Base-by-base conservation (phyloP, 1,140 invertebrate genomes). In the Dendrolimus kikuchii region DNA sequence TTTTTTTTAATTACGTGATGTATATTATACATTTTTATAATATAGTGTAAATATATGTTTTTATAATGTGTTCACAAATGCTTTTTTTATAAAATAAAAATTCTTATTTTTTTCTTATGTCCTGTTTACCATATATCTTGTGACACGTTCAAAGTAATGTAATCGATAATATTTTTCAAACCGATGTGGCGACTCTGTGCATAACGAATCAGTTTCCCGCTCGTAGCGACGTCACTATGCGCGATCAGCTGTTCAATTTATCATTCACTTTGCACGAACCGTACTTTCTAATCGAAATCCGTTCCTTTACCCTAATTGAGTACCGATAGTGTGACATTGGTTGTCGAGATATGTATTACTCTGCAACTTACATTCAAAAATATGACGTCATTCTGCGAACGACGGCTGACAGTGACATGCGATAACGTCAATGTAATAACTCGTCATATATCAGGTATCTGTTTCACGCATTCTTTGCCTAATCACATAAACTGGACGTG, bases 31-130 rank as follows among this genome's bases (percentile, higher is more conserved):
- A 81, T 74, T 85, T 79, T 72, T 23, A 23, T 23, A 80, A 75
- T 81, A 77, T 82, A 81, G 75, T 86, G 82, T 86, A 84, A 84
- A 86, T 83, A 86, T 80, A 77, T 79, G 60, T 66, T 77, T 67
- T 74, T 74, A 71, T 71, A 72, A 69, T 60, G 53, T 68, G 55
- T 71, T 67, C 64, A 62, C 52, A 60, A 51, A 66, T 66, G 53
- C 46, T 57, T 59, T 64, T 47, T 23, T 23, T 23, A 23, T 62
- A 68, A 68, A 68, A 64, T 64, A 64, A 71, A 63, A 64, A 9
- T 47, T 53, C n/a, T n/a, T n/a, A n/a, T n/a, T 56, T 57, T 62
- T 49, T 53, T 57, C 55, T 23, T 46, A 42, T 23, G 23, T 23
- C 43, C 50, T 53, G 51, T 7, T 41, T 61, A 57, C 53, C 46